Percentiles rank a stretch among this genome's conserved stretches.
Evolutionary conservation across 2,113 vertebrate species (phyloP).

Genomic region (Micronycteris hirsuta): DNA sequence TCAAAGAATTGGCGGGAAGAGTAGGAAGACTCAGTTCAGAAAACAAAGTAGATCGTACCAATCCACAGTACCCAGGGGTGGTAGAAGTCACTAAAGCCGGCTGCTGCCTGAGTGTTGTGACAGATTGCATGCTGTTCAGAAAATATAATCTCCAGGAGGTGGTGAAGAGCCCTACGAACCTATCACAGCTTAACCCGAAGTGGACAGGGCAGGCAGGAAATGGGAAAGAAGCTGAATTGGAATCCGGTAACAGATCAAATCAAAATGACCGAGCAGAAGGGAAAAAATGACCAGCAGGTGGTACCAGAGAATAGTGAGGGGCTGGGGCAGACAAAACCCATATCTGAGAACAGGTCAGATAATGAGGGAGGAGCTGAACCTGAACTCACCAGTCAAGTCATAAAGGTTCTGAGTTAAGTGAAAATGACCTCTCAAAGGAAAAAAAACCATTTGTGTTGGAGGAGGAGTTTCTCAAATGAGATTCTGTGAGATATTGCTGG

Average conservation of each 20-base stretch:
- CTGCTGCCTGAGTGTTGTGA: conserved; percentile 93
- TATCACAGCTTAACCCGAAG: conserved; percentile 25
- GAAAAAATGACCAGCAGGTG: not conserved
- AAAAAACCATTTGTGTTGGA: not conserved
- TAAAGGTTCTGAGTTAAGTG: conserved; percentile 50
- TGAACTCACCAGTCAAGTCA: conserved; percentile 50
- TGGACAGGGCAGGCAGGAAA: conserved; percentile 16
- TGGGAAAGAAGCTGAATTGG: conserved; percentile 37
- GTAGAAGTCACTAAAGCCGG: conserved; percentile 94
- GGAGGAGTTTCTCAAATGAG: not conserved
- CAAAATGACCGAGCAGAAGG: conserved; percentile 21
- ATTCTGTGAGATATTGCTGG: not conserved
- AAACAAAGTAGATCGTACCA: conserved; percentile 93
- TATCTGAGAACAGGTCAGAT: not conserved
- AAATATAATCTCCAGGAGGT: conserved; percentile 96
- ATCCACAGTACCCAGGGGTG: conserved; percentile 91
- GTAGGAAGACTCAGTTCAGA: conserved; percentile 91
- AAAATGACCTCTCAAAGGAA: conserved; percentile 33
- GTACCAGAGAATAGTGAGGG: conserved; percentile 36
- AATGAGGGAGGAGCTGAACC: not conserved
- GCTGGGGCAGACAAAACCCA: conserved; percentile 2
- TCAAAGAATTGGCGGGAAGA: conserved; percentile 92
- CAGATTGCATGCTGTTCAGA: conserved; percentile 90
- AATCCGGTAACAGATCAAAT: conserved; percentile 29
- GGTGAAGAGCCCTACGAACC: conserved; percentile 81